These are phyloP conservation scores for Neodiprion lecontei DNA, from an alignment of 1,140 invertebrate species.

Conservation along the genomic window DNA sequence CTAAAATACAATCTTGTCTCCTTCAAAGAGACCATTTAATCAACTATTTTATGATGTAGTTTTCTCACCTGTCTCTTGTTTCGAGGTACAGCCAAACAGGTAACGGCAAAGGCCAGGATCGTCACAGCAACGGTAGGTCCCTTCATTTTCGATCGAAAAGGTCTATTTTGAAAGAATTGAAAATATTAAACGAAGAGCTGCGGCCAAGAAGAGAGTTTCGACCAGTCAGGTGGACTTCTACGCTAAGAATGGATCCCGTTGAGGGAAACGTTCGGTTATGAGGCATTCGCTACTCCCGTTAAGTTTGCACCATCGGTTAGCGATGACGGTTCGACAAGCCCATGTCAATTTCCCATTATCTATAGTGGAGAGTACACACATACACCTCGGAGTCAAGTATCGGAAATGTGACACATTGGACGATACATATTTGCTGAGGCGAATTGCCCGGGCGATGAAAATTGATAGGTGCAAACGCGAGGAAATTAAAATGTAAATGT, in stretches of 20 bases:
- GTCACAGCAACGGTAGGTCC: background rate
- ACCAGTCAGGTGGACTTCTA: background rate
- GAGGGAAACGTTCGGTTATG: background rate
- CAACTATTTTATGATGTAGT: too few species aligned
- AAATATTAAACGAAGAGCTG: background rate
- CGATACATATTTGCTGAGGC: too few species aligned
- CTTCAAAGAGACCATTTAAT: too few species aligned
- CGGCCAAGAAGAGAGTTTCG: background rate
- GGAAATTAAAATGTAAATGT: too few species aligned
- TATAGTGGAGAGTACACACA: background rate
- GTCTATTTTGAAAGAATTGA: background rate
- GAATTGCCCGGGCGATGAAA: too few species aligned
- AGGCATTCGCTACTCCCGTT: slow-evolving; percentile 12
- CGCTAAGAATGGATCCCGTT: slow-evolving; percentile 4
- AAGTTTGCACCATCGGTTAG: slow-evolving; percentile 8
- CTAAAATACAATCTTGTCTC: too few species aligned
- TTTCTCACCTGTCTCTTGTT: background rate
- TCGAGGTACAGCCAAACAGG: background rate
- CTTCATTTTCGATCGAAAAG: background rate
- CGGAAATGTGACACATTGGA: too few species aligned
- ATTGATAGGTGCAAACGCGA: too few species aligned
- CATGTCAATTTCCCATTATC: background rate
- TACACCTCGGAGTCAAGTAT: too few species aligned
- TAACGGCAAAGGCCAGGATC: background rate
- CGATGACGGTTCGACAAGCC: background rate